Conservation (phyloP, 2,797 vertebrate species). For the Chromis chromis region DNA sequence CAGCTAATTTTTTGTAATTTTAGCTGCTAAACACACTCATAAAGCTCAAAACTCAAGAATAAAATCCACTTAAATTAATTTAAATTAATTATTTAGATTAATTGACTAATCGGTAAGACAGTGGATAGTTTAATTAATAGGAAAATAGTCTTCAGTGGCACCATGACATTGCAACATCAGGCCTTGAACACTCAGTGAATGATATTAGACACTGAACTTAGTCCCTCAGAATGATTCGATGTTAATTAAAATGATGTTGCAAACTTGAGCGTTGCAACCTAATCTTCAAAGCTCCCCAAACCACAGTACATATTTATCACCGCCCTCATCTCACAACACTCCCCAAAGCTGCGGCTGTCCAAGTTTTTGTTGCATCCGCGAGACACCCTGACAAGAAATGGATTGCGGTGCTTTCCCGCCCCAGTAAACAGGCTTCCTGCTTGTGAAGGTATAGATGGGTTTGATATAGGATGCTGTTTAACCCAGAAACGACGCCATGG, state of each 20-base stretch:
- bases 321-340: conserved; percentile 26
- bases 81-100: no score
- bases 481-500: conserved; percentile 80
- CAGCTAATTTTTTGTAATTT: no score
- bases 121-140: no score
- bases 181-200: not conserved
- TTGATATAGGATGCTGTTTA: conserved; percentile 83
- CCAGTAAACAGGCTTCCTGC: conserved; percentile 77
- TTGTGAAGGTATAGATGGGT: conserved; percentile 81
- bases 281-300: conserved; percentile 36
- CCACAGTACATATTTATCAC: conserved; percentile 61
- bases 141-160: no score
- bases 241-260: conserved; percentile 20
- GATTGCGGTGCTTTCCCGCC: conserved; percentile 71
- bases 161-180: not conserved
- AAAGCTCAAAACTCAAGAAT: no score
- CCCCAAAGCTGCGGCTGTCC: conserved; percentile 63
- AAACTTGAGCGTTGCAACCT: not conserved
- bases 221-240: not conserved
- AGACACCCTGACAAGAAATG: conserved; percentile 78
- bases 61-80: no score
- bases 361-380: conserved; percentile 49
- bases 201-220: not conserved
- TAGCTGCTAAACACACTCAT: no score
- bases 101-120: no score